Base-by-base conservation (phyloP, 2,113 vertebrate genomes). In the Genyomyrus donnyi region DNA sequence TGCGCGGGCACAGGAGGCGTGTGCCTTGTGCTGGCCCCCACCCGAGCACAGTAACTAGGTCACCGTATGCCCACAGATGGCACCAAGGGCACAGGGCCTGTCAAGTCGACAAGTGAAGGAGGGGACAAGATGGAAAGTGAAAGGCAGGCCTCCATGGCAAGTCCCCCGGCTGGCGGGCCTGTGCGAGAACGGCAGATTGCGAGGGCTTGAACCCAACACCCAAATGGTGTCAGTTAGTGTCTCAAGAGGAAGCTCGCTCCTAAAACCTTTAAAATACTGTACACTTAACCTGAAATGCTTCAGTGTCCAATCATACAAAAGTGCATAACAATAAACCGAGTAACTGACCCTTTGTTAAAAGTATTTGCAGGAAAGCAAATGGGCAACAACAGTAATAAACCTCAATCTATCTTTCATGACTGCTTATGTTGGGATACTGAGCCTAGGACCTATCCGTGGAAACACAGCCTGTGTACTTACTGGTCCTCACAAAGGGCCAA, bases 11-110 rank as follows among this genome's bases (percentile, higher is more conserved):
- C n/a, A 53, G n/a, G 31, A 13, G 4, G n/a, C 0, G 90, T 89
- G 92, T 90, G 93, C 93, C 88, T 66, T 92, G 90, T 90, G 93
- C 93, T 90, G 93, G 39, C 0, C 91, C 87, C 92, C 92, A 85
- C 90, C 92, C 93, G 91, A 94, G 92, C 84, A 91, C 89, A 89
- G 85, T 92, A 92, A 93, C 56, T 94, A 87, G 90, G 93, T 90
- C 88, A 85, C 84, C 58, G 15, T 66, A 45, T 35, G 91, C 27
- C 88, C 91, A 88, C 85, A 92, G 93, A 93, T 91, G 91, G 92
- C 52, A 83, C 92, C 21, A 88, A 92, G 91, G 91, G 92, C 91
- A 94, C 94, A 92, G 83, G 88, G 90, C 93, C 90, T 74, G 48
- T 90, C 17, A 91, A 56, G 90, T 91, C 91, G 90, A 91, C 48